Percentiles rank a stretch among this genome's conserved stretches.
phyloP scores from a whole-genome alignment of 2,113 vertebrate genomes.

The Mormyrus iriodes region DNA sequence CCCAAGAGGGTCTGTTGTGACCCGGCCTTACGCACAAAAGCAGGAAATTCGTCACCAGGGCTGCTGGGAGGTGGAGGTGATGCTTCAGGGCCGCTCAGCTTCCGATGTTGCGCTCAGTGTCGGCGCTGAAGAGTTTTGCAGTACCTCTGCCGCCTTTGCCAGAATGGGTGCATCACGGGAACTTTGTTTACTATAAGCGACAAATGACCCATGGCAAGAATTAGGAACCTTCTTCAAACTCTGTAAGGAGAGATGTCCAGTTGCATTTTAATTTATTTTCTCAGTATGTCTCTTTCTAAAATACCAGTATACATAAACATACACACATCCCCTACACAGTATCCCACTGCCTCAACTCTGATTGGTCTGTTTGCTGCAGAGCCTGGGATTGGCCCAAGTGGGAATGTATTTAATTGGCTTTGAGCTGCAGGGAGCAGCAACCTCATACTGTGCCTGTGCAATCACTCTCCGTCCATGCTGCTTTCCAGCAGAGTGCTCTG shows the following conservation, averaged over 20 bases:
- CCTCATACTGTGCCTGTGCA: neutral
- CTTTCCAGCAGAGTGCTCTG: neutral
- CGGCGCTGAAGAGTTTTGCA: neutral
- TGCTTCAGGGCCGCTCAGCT: neutral
- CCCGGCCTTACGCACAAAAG: neutral
- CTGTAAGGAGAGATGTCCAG: neutral
- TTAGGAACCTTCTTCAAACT: neutral
- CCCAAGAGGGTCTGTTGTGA: neutral
- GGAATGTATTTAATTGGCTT: slow-evolving; percentile 19
- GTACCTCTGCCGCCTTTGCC: neutral
- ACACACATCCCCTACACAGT: neutral
- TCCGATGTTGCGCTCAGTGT: neutral
- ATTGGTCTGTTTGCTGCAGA: neutral
- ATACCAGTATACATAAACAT: neutral
- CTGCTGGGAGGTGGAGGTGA: neutral
- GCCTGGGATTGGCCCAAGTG: slow-evolving; percentile 7
- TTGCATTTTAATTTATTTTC: neutral
- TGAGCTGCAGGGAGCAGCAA: neutral
- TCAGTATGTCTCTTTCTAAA: neutral
- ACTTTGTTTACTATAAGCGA: neutral
- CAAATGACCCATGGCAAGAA: too few species aligned
- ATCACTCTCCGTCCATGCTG: neutral
- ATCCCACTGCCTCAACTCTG: neutral
- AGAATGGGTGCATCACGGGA: neutral
- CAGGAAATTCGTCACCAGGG: neutral